phyloP scores from a whole-genome alignment of 2,888 invertebrate species.

The Lymantria dispar region DNA sequence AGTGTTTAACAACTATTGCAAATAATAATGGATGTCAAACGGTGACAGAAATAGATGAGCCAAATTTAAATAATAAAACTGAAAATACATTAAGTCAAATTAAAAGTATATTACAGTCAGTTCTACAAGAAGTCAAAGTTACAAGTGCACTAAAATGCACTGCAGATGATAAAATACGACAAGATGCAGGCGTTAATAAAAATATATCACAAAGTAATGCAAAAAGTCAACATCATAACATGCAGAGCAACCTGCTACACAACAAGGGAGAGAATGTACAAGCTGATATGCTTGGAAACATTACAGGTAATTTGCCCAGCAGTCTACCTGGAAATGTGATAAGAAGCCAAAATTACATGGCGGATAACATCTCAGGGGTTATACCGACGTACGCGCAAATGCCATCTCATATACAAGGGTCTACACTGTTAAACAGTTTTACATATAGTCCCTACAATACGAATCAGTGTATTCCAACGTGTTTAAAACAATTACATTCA shows the following conservation, averaged over 20 bases:
- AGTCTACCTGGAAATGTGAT: background rate
- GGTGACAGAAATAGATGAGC: conserved; percentile 12
- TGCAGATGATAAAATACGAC: conserved; percentile 40
- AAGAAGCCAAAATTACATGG: background rate
- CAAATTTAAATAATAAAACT: conserved; percentile 46
- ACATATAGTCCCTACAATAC: conserved; percentile 55
- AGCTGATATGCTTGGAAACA: background rate
- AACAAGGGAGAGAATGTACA: background rate
- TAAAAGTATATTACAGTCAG: conserved; percentile 63
- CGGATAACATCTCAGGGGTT: background rate
- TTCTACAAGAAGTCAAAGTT: conserved; percentile 64
- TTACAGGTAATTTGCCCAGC: background rate
- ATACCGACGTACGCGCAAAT: background rate
- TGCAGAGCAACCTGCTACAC: background rate
- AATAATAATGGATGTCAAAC: conserved; percentile 51
- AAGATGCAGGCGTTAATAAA: conserved; percentile 62
- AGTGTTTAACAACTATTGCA: conserved; percentile 39
- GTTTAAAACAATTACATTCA: conserved; percentile 43
- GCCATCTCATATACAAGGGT: conserved; percentile 32
- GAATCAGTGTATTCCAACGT: conserved; percentile 45
- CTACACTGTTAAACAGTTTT: conserved; percentile 53
- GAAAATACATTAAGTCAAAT: conserved; percentile 64
- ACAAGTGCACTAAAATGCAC: conserved; percentile 37
- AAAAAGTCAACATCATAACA: background rate
- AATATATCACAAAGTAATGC: conserved; percentile 34